Evolutionary conservation across 1,140 invertebrate species (phyloP).

Genomic region (Riptortus pedestris): DNA sequence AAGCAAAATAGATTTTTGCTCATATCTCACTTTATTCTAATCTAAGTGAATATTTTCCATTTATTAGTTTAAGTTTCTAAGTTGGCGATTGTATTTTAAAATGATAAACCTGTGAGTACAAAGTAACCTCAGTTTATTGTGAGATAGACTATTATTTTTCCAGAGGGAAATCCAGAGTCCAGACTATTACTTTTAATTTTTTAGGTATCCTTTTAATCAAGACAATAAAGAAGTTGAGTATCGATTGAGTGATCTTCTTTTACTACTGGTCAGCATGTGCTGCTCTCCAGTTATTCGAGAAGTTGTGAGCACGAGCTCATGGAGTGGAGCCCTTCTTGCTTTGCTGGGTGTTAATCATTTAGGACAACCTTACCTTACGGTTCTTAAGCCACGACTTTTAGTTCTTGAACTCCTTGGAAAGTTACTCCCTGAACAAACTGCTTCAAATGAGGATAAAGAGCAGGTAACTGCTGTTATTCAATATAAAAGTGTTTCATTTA

Average conservation of each 20-base stretch:
- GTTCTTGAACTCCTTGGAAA: conserved; percentile 20
- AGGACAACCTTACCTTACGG: conserved; percentile 12
- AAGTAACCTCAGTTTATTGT: no score
- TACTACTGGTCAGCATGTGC: conserved; percentile 21
- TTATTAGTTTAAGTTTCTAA: no score
- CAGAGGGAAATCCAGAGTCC: no score
- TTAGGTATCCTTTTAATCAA: not conserved
- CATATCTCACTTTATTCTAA: no score
- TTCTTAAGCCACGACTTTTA: conserved; percentile 24
- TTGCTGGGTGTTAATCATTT: conserved; percentile 9
- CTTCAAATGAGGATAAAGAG: conserved; percentile 18
- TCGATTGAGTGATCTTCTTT: conserved; percentile 22
- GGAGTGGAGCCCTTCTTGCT: conserved; percentile 20
- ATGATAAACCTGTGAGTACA: no score
- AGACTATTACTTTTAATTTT: no score
- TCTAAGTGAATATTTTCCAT: no score
- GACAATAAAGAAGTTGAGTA: conserved; percentile 17
- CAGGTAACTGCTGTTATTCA: no score
- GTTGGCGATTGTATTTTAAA: no score
- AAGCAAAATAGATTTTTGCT: no score
- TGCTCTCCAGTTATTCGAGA: conserved; percentile 13
- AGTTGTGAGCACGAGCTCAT: conserved; percentile 20
- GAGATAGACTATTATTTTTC: no score
- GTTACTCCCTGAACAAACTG: conserved; percentile 19
- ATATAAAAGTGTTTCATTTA: no score